These are phyloP conservation scores for Zeus faber DNA, from an alignment of 2,113 vertebrate genomes.

Conservation along the genomic window DNA sequence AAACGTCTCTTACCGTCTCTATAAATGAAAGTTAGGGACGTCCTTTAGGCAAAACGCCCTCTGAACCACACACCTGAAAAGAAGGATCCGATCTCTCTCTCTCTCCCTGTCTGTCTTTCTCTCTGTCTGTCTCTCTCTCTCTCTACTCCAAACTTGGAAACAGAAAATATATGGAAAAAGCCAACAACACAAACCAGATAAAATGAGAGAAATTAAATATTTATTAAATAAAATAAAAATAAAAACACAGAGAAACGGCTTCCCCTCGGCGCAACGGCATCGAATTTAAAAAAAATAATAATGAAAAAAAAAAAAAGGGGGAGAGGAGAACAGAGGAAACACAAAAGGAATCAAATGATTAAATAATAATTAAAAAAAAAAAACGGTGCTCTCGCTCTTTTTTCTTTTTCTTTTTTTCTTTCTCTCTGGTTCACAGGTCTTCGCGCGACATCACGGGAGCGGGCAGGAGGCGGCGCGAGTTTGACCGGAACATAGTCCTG, in stretches of 20 bases:
- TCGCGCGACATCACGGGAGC: constrained; percentile 82
- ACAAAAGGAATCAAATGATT: constrained; percentile 78
- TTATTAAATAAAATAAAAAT: constrained; percentile 79
- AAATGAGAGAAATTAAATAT: constrained; percentile 75
- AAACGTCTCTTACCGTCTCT: constrained; percentile 77
- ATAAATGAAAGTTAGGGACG: constrained; percentile 76
- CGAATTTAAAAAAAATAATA: constrained; percentile 64
- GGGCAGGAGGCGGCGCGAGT: constrained; percentile 75
- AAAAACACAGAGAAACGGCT: constrained; percentile 69
- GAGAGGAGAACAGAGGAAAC: too few species aligned
- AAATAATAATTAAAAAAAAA: too few species aligned
- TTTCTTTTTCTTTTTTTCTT: constrained; percentile 84
- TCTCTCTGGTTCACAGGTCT: too few species aligned
- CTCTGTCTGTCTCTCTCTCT: too few species aligned
- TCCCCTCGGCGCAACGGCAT: constrained; percentile 66
- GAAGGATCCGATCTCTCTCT: constrained; percentile 64
- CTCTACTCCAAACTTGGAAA: constrained; percentile 71
- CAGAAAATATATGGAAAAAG: constrained; percentile 51
- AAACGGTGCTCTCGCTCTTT: constrained; percentile 77
- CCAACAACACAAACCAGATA: constrained; percentile 68
- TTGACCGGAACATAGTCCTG: constrained; percentile 78
- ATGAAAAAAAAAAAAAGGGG: not conserved
- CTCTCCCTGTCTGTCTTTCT: too few species aligned
- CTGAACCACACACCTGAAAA: constrained; percentile 71
- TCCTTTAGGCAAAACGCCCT: constrained; percentile 76